phyloP scores from a whole-genome alignment of 2,888 invertebrate species.

The Zhuqinia jingwanae region DNA sequence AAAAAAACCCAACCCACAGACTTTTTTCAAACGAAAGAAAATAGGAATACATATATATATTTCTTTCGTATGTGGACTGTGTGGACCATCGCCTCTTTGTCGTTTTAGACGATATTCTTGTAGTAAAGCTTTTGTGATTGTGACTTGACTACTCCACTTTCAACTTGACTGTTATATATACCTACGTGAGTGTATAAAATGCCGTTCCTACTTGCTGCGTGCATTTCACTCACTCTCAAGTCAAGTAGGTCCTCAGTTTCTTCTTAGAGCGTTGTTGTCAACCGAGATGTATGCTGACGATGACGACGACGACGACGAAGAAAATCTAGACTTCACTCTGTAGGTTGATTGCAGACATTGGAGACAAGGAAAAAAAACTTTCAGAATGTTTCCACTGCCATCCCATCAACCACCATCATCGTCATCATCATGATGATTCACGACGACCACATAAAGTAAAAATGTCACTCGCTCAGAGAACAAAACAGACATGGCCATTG shows the following conservation, averaged over 20 bases:
- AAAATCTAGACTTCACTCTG: not conserved
- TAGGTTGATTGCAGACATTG: not conserved
- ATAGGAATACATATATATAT: not conserved
- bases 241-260: slow-evolving; percentile 31
- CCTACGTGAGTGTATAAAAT: not conserved
- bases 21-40: not conserved
- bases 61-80: not conserved
- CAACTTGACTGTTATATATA: not conserved
- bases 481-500: slow-evolving; percentile 20
- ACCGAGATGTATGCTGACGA: slow-evolving; percentile 2
- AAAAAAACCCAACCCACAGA: not conserved
- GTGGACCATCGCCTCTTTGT: not conserved
- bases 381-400: slow-evolving; percentile 14
- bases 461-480: slow-evolving; percentile 50
- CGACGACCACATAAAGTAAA: slow-evolving; percentile 66
- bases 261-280: slow-evolving; percentile 23
- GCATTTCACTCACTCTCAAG: slow-evolving; percentile 39
- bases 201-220: too few species aligned
- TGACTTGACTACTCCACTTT: not conserved
- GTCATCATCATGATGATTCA: slow-evolving; percentile 54
- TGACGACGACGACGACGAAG: not conserved
- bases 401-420: not conserved
- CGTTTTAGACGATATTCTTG: too few species aligned
- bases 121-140: too few species aligned
- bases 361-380: slow-evolving; percentile 30